Evolutionary conservation across 2,797 vertebrate species (phyloP).

Genomic region (Tapera naevia): DNA sequence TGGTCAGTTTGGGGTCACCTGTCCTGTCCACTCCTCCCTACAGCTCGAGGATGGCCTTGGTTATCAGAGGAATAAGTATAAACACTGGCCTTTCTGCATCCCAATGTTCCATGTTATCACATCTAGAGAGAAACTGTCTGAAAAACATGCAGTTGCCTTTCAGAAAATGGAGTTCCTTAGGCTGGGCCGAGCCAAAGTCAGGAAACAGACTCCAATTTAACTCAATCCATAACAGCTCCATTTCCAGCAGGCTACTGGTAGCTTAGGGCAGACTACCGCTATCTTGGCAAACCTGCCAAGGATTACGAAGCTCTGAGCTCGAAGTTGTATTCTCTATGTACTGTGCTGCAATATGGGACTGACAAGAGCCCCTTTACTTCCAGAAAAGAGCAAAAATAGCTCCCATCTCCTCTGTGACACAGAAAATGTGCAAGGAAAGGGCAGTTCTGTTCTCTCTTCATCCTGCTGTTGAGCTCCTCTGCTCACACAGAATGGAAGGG

Average conservation of each 20-base stretch:
- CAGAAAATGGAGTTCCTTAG: too few relatives aligned
- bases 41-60: too few relatives aligned
- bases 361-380: background rate
- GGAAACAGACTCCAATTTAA: too few relatives aligned
- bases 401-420: background rate
- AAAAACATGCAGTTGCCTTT: too few relatives aligned
- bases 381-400: slow-evolving; percentile 23
- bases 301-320: background rate
- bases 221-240: background rate
- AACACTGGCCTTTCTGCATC: too few relatives aligned
- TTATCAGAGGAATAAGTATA: too few relatives aligned
- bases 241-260: background rate
- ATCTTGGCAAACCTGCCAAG: background rate
- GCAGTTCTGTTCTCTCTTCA: background rate
- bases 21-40: too few relatives aligned
- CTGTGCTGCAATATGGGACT: background rate
- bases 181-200: too few relatives aligned
- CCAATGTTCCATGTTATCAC: too few relatives aligned
- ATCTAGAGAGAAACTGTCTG: too few relatives aligned
- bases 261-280: background rate
- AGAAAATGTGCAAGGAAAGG: background rate
- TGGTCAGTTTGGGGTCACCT: too few relatives aligned
- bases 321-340: background rate
- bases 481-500: background rate
- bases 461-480: background rate